phyloP scores from a whole-genome alignment of 2,888 invertebrate genomes.

The Carpatolechia fugitivella region DNA sequence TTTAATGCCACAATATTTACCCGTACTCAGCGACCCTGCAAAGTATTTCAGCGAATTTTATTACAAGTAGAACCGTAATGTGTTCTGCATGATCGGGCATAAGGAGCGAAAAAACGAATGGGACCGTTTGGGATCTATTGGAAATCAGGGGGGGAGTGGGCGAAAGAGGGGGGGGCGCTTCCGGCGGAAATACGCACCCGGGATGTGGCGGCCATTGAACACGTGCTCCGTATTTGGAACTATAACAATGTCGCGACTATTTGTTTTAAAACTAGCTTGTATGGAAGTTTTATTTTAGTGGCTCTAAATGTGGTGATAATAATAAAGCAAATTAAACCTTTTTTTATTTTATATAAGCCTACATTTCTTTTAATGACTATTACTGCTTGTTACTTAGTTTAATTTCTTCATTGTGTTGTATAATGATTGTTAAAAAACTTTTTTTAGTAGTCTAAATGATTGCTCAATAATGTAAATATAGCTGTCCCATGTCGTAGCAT shows the following conservation, averaged over 20 bases:
- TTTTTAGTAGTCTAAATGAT: too few relatives aligned
- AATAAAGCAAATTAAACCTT: too few relatives aligned
- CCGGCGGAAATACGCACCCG: constrained; percentile 50
- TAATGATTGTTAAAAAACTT: too few relatives aligned
- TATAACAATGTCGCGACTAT: not conserved
- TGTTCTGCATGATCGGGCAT: constrained; percentile 53
- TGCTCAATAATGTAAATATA: too few relatives aligned
- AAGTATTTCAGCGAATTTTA: constrained; percentile 49
- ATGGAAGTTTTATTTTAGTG: not conserved
- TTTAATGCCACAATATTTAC: not conserved
- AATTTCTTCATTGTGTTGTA: too few relatives aligned
- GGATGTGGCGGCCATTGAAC: constrained; percentile 42
- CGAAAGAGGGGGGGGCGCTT: constrained; percentile 23
- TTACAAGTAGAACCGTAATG: constrained; percentile 49
- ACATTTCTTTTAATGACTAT: too few relatives aligned
- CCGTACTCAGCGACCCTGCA: constrained; percentile 13
- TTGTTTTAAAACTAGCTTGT: constrained; percentile 1
- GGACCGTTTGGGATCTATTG: constrained; percentile 41
- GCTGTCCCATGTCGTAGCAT: too few relatives aligned
- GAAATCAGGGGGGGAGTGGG: constrained; percentile 40
- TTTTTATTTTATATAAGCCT: too few relatives aligned
- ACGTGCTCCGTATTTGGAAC: constrained; percentile 31
- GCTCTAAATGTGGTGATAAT: not conserved
- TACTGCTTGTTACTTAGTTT: too few relatives aligned
- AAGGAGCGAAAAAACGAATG: constrained; percentile 48